Evolutionary conservation across 2,888 invertebrate species (phyloP), one percentile per base, ranked within the genome.

Genomic region (Tetranychus truncatus): DNA sequence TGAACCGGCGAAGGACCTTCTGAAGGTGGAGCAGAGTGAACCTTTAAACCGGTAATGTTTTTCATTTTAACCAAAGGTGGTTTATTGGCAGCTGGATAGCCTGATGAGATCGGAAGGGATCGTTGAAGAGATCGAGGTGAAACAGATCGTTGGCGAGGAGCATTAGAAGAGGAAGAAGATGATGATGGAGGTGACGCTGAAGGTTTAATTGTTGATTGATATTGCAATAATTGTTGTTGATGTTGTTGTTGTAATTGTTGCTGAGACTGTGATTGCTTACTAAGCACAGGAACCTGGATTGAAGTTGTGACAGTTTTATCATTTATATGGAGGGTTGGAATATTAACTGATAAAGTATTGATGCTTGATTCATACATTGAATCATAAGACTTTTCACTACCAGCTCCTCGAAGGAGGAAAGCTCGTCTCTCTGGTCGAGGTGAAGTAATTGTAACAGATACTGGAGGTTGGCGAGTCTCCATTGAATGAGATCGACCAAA

Each of bases 51-150:
- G 18, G 77, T 75, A 20, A 80, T 76, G 72, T 81, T 80, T 74
- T 90, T 87, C 80, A 90, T 90, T 83, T 91, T 92, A 74, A 89
- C 85, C 75, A 92, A 85, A 9, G 91, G 91, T 76, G 91, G 92
- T 82, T 91, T 82, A 20, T 80, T 79, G 80, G 79, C 7, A 80
- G 79, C 20, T 20, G 20, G 69, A 24, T 24, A 24, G 15, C 55
- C 55, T 55, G 55, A 55, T 55, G 55, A 55, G 11, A 69, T 24
- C 20, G 69, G 72, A 20, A 72, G 18, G n/a, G 72, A 67, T 66
- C 45, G 66, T 67, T 66, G 75, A 67, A 74, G 76, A 74, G 75
- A 66, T 78, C 45, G 65, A 74, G 65, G 69, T 69, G 69, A 73
- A 34, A 45, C 66, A 45, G 44, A 72, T 67, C 34, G 74, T 69